These are phyloP conservation scores for Tenrec ecaudatus DNA, from an alignment of 2,113 vertebrate genomes.

Conservation along the genomic window DNA sequence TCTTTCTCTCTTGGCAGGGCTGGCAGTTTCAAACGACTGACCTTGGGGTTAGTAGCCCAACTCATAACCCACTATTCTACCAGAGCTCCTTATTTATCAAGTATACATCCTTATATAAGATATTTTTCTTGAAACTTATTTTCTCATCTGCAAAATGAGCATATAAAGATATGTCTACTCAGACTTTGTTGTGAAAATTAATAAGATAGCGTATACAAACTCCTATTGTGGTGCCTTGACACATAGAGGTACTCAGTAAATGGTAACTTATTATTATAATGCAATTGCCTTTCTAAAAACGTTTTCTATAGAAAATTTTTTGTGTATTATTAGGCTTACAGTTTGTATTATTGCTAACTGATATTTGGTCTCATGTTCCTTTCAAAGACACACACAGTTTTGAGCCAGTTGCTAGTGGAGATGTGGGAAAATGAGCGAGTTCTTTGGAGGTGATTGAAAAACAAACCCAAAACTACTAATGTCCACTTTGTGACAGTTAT, in stretches of 20 bases:
- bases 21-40: too few species aligned
- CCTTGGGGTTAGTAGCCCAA: too few species aligned
- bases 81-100: neutral
- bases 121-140: neutral
- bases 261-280: constrained; percentile 37
- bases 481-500: neutral
- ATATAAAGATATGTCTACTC: neutral
- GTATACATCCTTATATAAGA: constrained; percentile 8
- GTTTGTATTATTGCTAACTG: constrained; percentile 37
- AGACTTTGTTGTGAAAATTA: constrained; percentile 51
- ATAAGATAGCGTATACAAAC: neutral
- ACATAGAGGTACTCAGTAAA: neutral
- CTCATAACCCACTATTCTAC: too few species aligned
- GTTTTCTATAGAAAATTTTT: constrained; percentile 27
- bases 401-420: neutral
- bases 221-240: neutral
- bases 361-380: constrained; percentile 34
- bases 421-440: constrained; percentile 34
- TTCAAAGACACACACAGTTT: neutral
- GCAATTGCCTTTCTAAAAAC: constrained; percentile 12
- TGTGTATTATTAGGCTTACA: neutral
- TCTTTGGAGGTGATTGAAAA: neutral
- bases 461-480: neutral
- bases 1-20: too few species aligned
- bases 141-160: neutral